A percentile compares a stretch with the other conserved stretches of the same genome.
phyloP scores from a whole-genome alignment of 2,888 invertebrate genomes.

The Megaustenia siamemsis region DNA sequence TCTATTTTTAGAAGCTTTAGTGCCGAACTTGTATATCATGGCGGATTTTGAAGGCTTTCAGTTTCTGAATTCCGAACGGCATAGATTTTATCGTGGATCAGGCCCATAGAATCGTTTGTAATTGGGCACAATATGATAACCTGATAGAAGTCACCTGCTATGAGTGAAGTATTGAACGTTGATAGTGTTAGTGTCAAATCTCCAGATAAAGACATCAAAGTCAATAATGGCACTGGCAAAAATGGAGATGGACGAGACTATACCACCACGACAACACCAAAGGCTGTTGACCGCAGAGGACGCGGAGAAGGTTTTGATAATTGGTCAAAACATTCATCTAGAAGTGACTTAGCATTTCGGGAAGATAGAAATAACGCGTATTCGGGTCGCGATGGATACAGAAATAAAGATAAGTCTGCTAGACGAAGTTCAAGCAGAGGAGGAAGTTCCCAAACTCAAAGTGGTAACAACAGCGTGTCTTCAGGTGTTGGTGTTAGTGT shows the following conservation, averaged over 20 bases:
- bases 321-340: constrained; percentile 33
- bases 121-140: constrained; percentile 37
- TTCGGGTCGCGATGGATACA: constrained; percentile 43
- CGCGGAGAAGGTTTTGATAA: constrained; percentile 45
- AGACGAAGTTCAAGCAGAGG: constrained; percentile 46
- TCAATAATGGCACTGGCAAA: constrained; percentile 49
- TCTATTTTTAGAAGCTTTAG: constrained; percentile 41
- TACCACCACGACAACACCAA: neutral
- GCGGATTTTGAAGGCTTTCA: constrained; percentile 45
- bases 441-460: neutral
- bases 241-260: constrained; percentile 34
- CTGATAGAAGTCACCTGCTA: constrained; percentile 57
- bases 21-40: constrained; percentile 44
- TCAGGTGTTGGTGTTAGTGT: neutral
- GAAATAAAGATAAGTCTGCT: constrained; percentile 21
- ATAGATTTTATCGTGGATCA: constrained; percentile 24
- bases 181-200: constrained; percentile 66
- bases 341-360: constrained; percentile 25
- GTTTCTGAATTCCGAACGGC: constrained; percentile 25
- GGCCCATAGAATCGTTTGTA: neutral
- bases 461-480: neutral
- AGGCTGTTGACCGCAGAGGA: constrained; percentile 28
- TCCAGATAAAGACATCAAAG: constrained; percentile 64
- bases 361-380: constrained; percentile 39
- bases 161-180: constrained; percentile 71